Evolutionary conservation across 2,888 invertebrate species (phyloP), one percentile per base, ranked within the genome.

Genomic region (Trissolcus brochymenae): DNA sequence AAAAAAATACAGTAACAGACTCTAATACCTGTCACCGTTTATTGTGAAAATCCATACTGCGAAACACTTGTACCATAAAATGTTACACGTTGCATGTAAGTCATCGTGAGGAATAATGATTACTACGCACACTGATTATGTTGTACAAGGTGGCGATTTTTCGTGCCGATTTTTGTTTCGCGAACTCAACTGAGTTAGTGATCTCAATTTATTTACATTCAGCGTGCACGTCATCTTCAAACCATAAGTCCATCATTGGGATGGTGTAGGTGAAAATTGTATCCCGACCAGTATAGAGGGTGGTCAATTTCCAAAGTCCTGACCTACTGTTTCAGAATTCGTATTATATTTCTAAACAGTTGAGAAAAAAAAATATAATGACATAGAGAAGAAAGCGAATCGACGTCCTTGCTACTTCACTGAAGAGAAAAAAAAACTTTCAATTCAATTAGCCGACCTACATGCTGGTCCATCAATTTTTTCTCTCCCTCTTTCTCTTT

Each of bases 1-100:
- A 46, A 46, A 46, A 46, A 46, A 46, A 46, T n/a, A 4, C 14
- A 46, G 4, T 16, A n/a, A 46, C 46, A 46, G 16, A n/a, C 46
- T 51, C 53, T 53, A 57, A 50, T 62, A 59, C 61, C n/a, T 59
- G 53, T 65, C 60, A 61, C 54, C 62, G 54, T 71, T 70, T 53
- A 76, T 66, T 71, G 71, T 76, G 59, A 54, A 61, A 35, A 78
- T 62, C 59, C 57, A 59, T 53, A 64, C 21, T 64, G 68, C 62
- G 68, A 56, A 29, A 61, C 50, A 75, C 66, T 57, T 78, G 71
- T 78, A 78, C 49, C 73, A 74, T 74, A 73, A n/a, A n/a, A 70
- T 73, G 77, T 70, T 77, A 70, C 16, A 70, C 51, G 61, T 68
- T 70, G 68, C 60, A 65, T 73, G 67, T 21, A 46, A 67, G 50